Evolutionary conservation across 2,888 invertebrate genomes (phyloP), one percentile per base, ranked within the genome.

Genomic region (Caenorhabditis becei): DNA sequence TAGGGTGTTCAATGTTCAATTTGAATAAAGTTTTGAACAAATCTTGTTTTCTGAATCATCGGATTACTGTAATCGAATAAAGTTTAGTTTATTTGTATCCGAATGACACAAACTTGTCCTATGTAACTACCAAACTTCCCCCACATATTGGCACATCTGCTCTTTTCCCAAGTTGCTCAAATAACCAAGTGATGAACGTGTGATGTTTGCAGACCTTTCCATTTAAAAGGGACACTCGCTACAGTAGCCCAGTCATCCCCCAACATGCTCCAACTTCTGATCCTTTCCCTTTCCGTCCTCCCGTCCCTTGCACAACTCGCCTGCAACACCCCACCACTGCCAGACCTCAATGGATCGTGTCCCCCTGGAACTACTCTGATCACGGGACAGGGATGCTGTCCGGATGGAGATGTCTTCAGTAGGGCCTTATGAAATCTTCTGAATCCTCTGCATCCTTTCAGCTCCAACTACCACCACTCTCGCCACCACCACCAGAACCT

Each of bases 101-200:
- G 10, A 7, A 4, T 32, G 2, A 7, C 41, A 7, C 32, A 69
- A 69, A 47, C 58, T 69, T 69, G 47, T 58, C n/a, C n/a, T n/a
- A n/a, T n/a, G n/a, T n/a, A n/a, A n/a, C n/a, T n/a, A n/a, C 67
- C 18, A 26, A 18, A 61, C 32, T 70, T 53, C 4, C 16, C 59
- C 66, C 23, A 71, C 24, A 35, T 72, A 49, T 72, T 72, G 72
- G 63, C 63, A 63, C 72, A 72, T 53, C 47, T 72, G 72, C 28
- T n/a, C 44, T 26, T 53, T 5, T 70, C 51, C 53, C 71, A n/a
- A n/a, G n/a, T n/a, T 71, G 62, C 62, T 71, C 71, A 71, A 71
- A 71, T 24, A 71, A 7, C 24, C 62, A 54, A 61, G 28, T 37
- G 53, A 32, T 62, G 53, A 44, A 62, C 37, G 71, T 62, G 62